Evolutionary conservation across 2,797 vertebrate genomes (phyloP).

Genomic region (Halcyon badia): DNA sequence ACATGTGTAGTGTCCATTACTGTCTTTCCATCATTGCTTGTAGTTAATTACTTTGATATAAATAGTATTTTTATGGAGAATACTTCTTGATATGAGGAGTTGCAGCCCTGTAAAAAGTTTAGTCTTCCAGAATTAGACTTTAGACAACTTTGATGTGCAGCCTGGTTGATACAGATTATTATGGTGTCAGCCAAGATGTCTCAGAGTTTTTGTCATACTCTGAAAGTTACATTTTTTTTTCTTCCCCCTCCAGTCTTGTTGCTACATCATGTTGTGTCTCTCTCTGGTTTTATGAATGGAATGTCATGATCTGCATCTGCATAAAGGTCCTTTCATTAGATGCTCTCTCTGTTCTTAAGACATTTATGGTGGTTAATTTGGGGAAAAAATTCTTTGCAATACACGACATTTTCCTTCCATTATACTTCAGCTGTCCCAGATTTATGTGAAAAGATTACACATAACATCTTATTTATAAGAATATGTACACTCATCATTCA

Average conservation of each 20-base stretch:
- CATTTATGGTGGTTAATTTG: conserved; percentile 48
- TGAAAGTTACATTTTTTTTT: not conserved
- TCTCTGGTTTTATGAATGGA: conserved; percentile 53
- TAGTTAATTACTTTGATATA: not conserved
- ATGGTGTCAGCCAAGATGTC: not conserved
- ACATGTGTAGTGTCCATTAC: not conserved
- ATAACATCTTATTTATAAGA: conserved; percentile 20
- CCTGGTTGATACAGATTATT: not conserved
- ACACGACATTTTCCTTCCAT: conserved; percentile 29
- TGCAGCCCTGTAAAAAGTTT: not conserved
- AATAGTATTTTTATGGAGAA: not conserved
- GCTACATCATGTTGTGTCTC: not conserved
- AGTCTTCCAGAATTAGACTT: not conserved
- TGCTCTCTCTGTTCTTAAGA: conserved; percentile 46
- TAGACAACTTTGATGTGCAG: not conserved
- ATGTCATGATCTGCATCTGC: conserved; percentile 36
- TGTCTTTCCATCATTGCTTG: not conserved
- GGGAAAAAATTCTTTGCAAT: conserved; percentile 23
- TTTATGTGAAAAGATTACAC: conserved; percentile 42
- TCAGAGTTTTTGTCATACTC: not conserved
- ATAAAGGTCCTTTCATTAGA: conserved; percentile 70
- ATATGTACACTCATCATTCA: conserved; percentile 7
- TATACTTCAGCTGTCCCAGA: conserved; percentile 24
- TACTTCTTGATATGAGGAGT: not conserved
- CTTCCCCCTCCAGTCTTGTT: not conserved